Evolutionary conservation across 2,888 invertebrate genomes (phyloP).

Genomic region (Synanthedon tipuliformis): DNA sequence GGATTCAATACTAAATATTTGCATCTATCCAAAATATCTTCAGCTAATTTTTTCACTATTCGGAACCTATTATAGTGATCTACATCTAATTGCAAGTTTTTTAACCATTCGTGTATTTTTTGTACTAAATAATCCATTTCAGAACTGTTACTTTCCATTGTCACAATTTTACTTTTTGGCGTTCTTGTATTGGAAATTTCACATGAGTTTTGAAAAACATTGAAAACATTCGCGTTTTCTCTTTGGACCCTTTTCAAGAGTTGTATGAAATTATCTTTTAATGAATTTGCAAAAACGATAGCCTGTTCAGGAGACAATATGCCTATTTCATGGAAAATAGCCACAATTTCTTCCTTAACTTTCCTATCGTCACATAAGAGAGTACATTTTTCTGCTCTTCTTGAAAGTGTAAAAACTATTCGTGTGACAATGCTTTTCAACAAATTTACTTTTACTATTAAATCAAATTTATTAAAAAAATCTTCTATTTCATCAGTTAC

Average conservation of each 20-base stretch:
- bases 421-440: conserved; percentile 17
- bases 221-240: conserved; percentile 16
- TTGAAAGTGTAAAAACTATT: conserved; percentile 6
- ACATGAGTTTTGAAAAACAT: conserved; percentile 19
- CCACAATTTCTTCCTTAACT: conserved; percentile 20
- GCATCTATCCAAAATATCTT: conserved; percentile 40
- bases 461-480: conserved; percentile 15
- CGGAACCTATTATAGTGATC: conserved; percentile 13
- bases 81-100: conserved; percentile 14
- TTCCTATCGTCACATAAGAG: conserved; percentile 12
- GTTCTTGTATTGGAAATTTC: conserved; percentile 1
- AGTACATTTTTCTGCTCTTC: conserved; percentile 21
- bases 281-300: conserved; percentile 16
- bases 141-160: conserved; percentile 14
- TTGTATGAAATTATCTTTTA: conserved; percentile 15
- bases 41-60: conserved; percentile 32
- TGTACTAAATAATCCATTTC: conserved; percentile 23
- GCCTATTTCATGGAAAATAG: conserved; percentile 18
- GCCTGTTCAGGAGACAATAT: conserved; percentile 21
- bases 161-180: conserved; percentile 12
- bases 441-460: conserved; percentile 11
- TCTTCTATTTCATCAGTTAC: conserved; percentile 18
- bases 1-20: conserved; percentile 37
- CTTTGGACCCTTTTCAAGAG: conserved; percentile 8
- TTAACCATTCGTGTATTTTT: conserved; percentile 40